Conservation (phyloP, 2,797 vertebrate genomes). For the Myripristis murdjan region DNA sequence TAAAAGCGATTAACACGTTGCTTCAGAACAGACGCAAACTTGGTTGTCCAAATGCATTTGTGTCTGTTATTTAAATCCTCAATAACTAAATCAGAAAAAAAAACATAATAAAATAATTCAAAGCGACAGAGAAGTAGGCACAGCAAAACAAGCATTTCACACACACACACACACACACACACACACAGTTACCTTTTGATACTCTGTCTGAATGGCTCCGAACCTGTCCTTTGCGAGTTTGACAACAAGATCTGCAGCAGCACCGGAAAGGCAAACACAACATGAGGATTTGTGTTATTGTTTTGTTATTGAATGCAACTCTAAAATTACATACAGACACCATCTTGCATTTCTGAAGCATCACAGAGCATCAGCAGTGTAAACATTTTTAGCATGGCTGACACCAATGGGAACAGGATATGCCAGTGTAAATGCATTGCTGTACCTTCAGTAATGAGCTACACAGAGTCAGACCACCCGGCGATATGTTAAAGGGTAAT, state of each 20-base stretch:
- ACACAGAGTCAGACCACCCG: too few relatives aligned
- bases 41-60: neutral
- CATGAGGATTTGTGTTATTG: slow-evolving; percentile 4
- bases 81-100: slow-evolving; percentile 21
- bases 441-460: too few relatives aligned
- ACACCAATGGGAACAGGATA: neutral
- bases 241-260: slow-evolving; percentile 84
- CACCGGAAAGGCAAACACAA: slow-evolving; percentile 49
- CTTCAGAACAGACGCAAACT: slow-evolving; percentile 18
- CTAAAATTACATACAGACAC: too few relatives aligned
- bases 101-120: slow-evolving; percentile 5
- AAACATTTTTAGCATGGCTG: neutral
- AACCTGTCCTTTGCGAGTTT: slow-evolving; percentile 85
- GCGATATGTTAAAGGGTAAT: too few relatives aligned
- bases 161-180: slow-evolving; percentile 8
- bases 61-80: neutral
- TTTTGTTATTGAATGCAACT: neutral
- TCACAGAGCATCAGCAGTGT: too few relatives aligned
- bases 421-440: too few relatives aligned
- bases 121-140: neutral
- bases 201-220: slow-evolving; percentile 82
- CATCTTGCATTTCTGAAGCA: too few relatives aligned
- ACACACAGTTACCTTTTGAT: slow-evolving; percentile 83
- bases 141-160: neutral
- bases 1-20: slow-evolving; percentile 43